These are phyloP conservation scores for Mesocricetus auratus DNA, from an alignment of 2,113 vertebrate species.

Conservation along the genomic window DNA sequence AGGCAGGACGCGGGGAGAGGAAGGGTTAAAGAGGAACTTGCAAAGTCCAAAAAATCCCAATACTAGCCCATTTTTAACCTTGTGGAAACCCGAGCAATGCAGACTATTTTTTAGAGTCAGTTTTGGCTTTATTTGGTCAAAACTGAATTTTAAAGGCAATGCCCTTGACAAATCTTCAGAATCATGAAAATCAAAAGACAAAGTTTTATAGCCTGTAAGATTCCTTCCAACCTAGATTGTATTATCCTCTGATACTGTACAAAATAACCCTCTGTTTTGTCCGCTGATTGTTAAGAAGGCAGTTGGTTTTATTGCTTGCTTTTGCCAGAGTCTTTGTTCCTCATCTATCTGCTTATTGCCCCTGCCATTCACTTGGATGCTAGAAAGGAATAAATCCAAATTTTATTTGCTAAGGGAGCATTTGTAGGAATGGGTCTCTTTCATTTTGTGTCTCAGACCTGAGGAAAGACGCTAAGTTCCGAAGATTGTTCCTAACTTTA, in stretches of 20 bases:
- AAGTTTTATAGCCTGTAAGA: not conserved
- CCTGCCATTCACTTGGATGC: not conserved
- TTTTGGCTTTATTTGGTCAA: not conserved
- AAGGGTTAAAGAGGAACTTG: not conserved
- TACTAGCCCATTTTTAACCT: not conserved
- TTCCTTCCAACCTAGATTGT: not conserved
- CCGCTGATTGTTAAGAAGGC: not conserved
- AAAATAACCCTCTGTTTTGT: not conserved
- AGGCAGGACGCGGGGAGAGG: not conserved
- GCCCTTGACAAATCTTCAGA: not conserved
- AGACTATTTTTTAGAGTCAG: not conserved
- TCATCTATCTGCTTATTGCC: not conserved
- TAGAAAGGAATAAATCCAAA: not conserved
- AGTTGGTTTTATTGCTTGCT: not conserved
- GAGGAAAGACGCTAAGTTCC: not conserved
- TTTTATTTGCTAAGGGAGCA: not conserved
- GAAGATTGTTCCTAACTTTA: not conserved
- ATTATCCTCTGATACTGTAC: not conserved
- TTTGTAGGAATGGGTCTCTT: not conserved
- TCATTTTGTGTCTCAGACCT: not conserved
- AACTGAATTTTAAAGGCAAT: slow-evolving; percentile 14
- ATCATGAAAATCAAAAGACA: not conserved
- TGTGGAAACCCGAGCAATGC: not conserved
- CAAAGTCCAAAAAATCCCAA: not conserved
- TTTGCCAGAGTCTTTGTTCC: not conserved